A percentile compares a stretch with the other conserved stretches of the same genome.
Conservation (phyloP, 2,888 invertebrate species). For the Limnephilus rhombicus region DNA sequence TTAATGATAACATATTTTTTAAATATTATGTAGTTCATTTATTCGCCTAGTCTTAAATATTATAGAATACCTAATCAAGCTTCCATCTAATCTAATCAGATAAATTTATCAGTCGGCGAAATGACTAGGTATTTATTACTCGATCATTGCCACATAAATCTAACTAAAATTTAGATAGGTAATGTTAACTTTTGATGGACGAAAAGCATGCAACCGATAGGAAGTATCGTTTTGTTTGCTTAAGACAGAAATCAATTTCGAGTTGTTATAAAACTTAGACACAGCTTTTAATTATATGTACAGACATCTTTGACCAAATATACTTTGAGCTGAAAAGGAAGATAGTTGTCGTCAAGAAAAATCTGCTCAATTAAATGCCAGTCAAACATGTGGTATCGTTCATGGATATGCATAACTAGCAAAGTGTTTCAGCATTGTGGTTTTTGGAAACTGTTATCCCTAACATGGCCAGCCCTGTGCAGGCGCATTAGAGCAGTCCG, state of each 20-base stretch:
- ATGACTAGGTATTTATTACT: background rate
- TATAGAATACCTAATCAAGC: background rate
- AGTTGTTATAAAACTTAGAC: background rate
- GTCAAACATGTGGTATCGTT: background rate
- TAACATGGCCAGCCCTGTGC: too few species aligned
- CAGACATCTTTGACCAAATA: background rate
- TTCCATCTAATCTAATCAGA: conserved; percentile 1
- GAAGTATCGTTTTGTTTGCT: background rate
- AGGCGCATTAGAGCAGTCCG: too few species aligned
- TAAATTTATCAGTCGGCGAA: background rate
- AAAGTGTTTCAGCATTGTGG: too few species aligned
- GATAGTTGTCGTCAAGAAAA: background rate
- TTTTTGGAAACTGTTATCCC: too few species aligned
- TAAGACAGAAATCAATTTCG: background rate
- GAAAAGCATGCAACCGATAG: background rate
- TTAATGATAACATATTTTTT: background rate
- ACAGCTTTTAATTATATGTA: background rate
- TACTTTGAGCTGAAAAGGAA: background rate
- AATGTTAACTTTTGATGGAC: background rate
- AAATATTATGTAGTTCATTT: background rate
- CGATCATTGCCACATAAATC: background rate
- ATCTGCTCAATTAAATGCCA: background rate
- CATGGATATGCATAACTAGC: too few species aligned
- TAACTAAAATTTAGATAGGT: background rate
- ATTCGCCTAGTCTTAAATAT: background rate